phyloP scores from a whole-genome alignment of 2,797 vertebrate genomes.

The Parauchenoglanis punctatus region DNA sequence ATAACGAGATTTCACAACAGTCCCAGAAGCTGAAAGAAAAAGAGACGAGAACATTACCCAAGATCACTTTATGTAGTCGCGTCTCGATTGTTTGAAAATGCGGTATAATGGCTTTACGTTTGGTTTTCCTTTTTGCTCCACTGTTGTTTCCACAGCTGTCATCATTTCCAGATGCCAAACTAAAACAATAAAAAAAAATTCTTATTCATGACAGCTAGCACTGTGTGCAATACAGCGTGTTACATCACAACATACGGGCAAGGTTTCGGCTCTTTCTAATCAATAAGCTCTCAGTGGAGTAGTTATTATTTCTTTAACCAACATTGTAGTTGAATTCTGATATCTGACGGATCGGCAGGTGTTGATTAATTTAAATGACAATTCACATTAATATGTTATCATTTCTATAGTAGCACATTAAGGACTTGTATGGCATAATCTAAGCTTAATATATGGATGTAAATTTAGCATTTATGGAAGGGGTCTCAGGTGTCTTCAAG shows the following conservation, averaged over 20 bases:
- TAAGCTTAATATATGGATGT: background rate
- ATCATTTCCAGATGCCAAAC: constrained; percentile 62
- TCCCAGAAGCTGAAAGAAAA: constrained; percentile 67
- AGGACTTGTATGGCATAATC: background rate
- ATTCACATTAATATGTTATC: background rate
- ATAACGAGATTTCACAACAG: constrained; percentile 82
- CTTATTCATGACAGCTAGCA: background rate
- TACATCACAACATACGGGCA: background rate
- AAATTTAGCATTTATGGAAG: background rate
- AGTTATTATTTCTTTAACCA: background rate
- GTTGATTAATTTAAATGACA: background rate
- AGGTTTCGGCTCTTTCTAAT: background rate
- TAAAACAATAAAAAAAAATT: constrained; percentile 44
- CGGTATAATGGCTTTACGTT: constrained; percentile 63
- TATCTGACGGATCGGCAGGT: background rate
- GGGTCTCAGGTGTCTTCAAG: background rate
- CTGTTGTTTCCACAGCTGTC: constrained; percentile 64
- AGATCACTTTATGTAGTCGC: no score
- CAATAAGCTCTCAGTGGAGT: background rate
- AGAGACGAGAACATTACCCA: background rate
- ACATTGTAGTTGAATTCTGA: background rate
- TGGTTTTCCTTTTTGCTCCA: constrained; percentile 69
- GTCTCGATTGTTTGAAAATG: background rate
- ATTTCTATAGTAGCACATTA: background rate
- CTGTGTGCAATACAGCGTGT: background rate